Conservation (phyloP, 2,113 vertebrate species). For the Engystomops pustulosus region DNA sequence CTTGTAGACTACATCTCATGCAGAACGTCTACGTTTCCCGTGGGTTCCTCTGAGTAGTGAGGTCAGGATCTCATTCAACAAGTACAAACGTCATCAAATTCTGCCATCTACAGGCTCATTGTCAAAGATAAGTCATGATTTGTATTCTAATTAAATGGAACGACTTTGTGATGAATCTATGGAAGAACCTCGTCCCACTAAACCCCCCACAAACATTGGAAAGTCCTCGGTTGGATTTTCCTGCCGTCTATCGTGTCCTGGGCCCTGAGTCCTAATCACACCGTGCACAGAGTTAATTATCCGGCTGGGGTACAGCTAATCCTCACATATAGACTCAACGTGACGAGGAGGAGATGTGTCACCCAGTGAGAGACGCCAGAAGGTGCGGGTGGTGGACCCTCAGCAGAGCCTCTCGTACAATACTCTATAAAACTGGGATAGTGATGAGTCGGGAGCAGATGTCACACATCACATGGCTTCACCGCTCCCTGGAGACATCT, state of each 20-base stretch:
- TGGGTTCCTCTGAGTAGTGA: too few species aligned
- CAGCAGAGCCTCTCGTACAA: background rate
- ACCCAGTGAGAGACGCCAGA: background rate
- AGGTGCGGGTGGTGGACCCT: background rate
- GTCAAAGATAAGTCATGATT: background rate
- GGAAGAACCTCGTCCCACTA: background rate
- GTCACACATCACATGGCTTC: background rate
- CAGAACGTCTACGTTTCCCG: too few species aligned
- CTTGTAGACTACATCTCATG: too few species aligned
- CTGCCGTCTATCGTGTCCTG: background rate
- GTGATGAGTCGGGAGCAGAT: background rate
- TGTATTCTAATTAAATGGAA: background rate
- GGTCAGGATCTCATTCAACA: too few species aligned
- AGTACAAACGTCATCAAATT: background rate
- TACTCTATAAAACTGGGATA: background rate
- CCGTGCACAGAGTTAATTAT: background rate
- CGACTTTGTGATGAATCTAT: background rate
- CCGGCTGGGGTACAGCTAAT: slow-evolving; percentile 16
- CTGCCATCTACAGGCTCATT: background rate
- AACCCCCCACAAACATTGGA: background rate
- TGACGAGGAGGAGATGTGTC: background rate
- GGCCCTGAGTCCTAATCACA: background rate
- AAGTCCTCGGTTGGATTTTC: background rate
- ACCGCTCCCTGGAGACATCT: too few species aligned
- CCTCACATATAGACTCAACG: background rate